Conservation (phyloP, 2,888 invertebrate species). For the Hirtodrosophila confusa region DNA sequence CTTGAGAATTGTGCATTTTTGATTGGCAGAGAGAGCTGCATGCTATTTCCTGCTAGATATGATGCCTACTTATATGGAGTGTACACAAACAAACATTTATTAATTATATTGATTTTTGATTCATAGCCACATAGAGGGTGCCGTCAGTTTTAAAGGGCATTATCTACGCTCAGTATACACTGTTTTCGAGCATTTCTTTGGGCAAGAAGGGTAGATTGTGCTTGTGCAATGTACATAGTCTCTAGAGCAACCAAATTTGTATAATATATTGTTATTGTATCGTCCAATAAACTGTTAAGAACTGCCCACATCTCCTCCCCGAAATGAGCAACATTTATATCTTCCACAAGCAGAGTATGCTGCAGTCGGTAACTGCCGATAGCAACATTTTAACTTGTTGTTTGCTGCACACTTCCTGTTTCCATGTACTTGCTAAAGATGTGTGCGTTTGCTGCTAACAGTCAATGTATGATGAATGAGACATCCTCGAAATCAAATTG, state of each 20-base stretch:
- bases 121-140: slow-evolving; percentile 12
- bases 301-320: no score
- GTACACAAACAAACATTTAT: not conserved
- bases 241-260: no score
- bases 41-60: slow-evolving; percentile 43
- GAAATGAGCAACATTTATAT: no score
- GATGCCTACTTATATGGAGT: slow-evolving; percentile 1
- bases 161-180: slow-evolving; percentile 1
- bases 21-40: slow-evolving; percentile 15
- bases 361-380: no score
- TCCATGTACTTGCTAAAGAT: not conserved
- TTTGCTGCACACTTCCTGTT: slow-evolving; percentile 13
- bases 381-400: no score
- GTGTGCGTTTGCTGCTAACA: slow-evolving; percentile 1
- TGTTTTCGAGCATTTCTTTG: no score
- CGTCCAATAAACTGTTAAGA: no score
- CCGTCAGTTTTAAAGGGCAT: slow-evolving; percentile 11
- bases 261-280: no score
- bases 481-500: slow-evolving; percentile 6
- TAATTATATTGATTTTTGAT: slow-evolving; percentile 27
- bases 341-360: no score
- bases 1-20: slow-evolving; percentile 27
- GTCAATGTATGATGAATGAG: slow-evolving; percentile 18
- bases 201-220: no score
- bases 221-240: no score